A percentile compares a stretch with the other conserved stretches of the same genome.
Evolutionary conservation across 2,888 invertebrate species (phyloP).

Genomic region (Melanostoma mellinum): DNA sequence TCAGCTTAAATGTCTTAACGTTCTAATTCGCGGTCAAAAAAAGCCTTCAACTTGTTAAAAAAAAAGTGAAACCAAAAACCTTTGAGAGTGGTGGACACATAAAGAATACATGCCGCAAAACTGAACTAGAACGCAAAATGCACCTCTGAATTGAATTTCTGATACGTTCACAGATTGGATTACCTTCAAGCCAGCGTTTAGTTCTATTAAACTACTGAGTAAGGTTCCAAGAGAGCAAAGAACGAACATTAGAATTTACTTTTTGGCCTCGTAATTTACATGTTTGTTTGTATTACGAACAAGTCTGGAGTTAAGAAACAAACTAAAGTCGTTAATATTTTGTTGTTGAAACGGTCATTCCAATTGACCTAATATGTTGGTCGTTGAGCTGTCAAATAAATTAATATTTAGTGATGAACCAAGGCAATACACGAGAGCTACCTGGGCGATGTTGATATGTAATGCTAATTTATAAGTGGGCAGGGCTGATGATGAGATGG

Average conservation of each 20-base stretch:
- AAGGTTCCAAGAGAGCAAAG: slow-evolving; percentile 13
- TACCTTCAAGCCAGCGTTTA: background rate
- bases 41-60: slow-evolving; percentile 60
- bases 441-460: background rate
- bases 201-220: background rate
- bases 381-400: background rate
- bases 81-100: slow-evolving; percentile 35
- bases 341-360: background rate
- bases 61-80: slow-evolving; percentile 58
- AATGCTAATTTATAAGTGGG: background rate
- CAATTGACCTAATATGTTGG: background rate
- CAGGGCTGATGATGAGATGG: background rate
- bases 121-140: slow-evolving; percentile 44
- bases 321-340: background rate
- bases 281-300: slow-evolving; percentile 7
- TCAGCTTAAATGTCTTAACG: slow-evolving; percentile 39
- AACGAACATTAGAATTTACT: background rate
- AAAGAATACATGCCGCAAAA: slow-evolving; percentile 40
- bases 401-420: background rate
- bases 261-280: slow-evolving; percentile 17
- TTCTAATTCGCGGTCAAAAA: slow-evolving; percentile 26
- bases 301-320: background rate
- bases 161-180: background rate
- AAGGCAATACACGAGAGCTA: background rate
- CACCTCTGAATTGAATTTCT: slow-evolving; percentile 49